These are phyloP conservation scores for Boloria selene DNA, from an alignment of 2,888 invertebrate genomes.

Conservation along the genomic window DNA sequence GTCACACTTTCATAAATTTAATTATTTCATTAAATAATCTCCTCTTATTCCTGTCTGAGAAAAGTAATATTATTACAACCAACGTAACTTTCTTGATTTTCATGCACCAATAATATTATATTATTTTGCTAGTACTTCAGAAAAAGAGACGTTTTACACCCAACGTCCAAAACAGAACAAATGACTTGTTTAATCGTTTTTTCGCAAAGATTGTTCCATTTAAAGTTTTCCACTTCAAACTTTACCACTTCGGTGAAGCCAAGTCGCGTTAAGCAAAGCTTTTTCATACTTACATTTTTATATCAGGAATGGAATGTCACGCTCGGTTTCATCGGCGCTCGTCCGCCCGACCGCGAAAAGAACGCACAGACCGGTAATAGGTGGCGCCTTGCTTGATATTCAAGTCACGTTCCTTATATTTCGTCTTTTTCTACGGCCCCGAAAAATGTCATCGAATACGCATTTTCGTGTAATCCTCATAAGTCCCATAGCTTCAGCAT, in stretches of 20 bases:
- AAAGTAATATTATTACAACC: constrained; percentile 40
- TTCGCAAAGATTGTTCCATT: constrained; percentile 78
- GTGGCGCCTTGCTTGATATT: constrained; percentile 73
- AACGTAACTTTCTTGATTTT: constrained; percentile 45
- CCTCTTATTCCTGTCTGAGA: constrained; percentile 36
- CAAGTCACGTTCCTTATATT: constrained; percentile 81
- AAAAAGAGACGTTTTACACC: constrained; percentile 13
- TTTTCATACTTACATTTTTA: constrained; percentile 81
- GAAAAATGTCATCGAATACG: constrained; percentile 83
- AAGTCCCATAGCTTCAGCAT: constrained; percentile 75
- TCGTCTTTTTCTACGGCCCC: constrained; percentile 80
- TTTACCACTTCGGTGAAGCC: constrained; percentile 79
- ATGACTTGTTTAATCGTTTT: constrained; percentile 59
- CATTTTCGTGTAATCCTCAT: constrained; percentile 82
- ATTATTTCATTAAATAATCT: constrained; percentile 76
- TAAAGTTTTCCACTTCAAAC: constrained; percentile 82
- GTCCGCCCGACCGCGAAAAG: constrained; percentile 76
- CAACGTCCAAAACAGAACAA: constrained; percentile 22
- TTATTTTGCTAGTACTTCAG: background rate
- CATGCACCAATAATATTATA: background rate
- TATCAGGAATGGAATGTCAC: constrained; percentile 79
- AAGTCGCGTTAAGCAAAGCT: constrained; percentile 80
- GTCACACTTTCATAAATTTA: constrained; percentile 65
- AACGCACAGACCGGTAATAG: constrained; percentile 78
- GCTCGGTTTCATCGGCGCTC: constrained; percentile 76